phyloP scores from a whole-genome alignment of 2,797 vertebrate species.

The Arvicola amphibius region DNA sequence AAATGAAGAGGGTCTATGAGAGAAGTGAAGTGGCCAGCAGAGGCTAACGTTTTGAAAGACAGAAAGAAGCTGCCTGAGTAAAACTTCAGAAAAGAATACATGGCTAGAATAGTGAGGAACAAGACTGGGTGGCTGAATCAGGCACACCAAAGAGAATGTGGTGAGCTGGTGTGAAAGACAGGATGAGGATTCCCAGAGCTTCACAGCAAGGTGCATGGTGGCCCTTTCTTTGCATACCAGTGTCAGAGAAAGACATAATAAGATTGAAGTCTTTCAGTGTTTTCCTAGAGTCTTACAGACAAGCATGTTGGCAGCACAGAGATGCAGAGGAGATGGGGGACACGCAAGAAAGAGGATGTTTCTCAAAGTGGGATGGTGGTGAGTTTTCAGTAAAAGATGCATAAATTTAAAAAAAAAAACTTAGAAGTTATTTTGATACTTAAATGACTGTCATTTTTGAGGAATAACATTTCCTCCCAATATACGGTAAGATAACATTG shows the following conservation, averaged over 20 bases:
- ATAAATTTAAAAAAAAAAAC: neutral
- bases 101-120: neutral
- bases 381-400: neutral
- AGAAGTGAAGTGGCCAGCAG: neutral
- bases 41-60: neutral
- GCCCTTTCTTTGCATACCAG: neutral
- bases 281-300: neutral
- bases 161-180: neutral
- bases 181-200: accelerated
- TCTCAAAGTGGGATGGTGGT: neutral
- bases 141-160: neutral
- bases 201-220: neutral
- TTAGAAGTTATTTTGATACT: neutral
- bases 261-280: neutral
- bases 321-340: accelerated
- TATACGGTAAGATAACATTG: neutral
- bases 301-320: neutral
- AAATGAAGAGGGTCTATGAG: neutral
- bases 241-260: neutral
- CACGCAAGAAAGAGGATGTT: neutral
- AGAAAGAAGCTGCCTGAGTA: neutral
- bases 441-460: neutral
- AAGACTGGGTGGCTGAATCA: neutral
- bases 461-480: neutral
- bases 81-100: neutral